Conservation (phyloP, 1,140 invertebrate species). For the Lerema accius region DNA sequence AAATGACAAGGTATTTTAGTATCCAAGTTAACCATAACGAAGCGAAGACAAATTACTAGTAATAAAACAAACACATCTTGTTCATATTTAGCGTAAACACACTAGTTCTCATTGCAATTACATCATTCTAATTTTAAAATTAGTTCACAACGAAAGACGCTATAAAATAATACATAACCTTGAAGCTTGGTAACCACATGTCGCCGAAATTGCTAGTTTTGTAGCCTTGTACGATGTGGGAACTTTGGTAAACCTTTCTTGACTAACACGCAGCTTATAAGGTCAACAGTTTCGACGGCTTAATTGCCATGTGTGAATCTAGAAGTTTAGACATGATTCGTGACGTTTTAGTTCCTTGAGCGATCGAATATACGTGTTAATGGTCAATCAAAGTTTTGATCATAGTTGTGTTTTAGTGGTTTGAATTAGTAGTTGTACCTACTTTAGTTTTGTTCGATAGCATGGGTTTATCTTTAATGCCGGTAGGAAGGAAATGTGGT, state of each 20-base stretch:
- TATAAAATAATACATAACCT: conserved; percentile 52
- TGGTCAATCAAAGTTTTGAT: too few species aligned
- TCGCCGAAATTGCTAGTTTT: conserved; percentile 52
- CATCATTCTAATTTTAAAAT: conserved; percentile 30
- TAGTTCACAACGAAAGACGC: conserved; percentile 30
- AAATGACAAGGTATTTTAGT: too few species aligned
- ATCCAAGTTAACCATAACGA: too few species aligned
- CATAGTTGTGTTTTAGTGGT: too few species aligned
- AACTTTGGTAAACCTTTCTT: conserved; percentile 49
- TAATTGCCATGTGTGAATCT: conserved; percentile 24
- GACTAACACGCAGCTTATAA: conserved; percentile 39
- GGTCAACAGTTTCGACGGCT: conserved; percentile 23
- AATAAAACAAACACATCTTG: not conserved
- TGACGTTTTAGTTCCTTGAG: too few species aligned
- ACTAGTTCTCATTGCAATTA: conserved; percentile 26
- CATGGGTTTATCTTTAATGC: too few species aligned
- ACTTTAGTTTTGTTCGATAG: too few species aligned
- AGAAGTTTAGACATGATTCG: too few species aligned
- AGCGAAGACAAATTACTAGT: not conserved
- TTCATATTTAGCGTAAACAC: not conserved
- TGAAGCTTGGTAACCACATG: conserved; percentile 64
- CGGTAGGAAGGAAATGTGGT: too few species aligned
- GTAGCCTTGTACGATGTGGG: conserved; percentile 59
- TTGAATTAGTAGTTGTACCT: too few species aligned
- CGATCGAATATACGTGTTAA: too few species aligned